Conservation (phyloP, 2,113 vertebrate genomes). For the Dolichotis patagonum region DNA sequence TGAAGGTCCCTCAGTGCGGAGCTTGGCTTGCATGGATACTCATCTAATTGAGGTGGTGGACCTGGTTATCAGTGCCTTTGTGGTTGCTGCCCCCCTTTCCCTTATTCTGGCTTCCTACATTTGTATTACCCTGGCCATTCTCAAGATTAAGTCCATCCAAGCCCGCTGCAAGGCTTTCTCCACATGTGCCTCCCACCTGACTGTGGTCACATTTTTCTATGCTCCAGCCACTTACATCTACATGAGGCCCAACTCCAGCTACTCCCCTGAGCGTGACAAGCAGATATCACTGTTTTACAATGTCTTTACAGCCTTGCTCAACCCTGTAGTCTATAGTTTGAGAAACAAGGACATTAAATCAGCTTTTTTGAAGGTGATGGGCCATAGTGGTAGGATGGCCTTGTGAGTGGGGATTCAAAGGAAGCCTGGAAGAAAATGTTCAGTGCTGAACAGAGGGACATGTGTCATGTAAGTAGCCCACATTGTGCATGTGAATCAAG, state of each 20-base stretch:
- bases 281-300: conserved; percentile 67
- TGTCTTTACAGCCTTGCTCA: conserved; percentile 63
- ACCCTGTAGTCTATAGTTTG: conserved; percentile 72
- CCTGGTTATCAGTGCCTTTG: conserved; percentile 20
- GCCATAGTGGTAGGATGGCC: not conserved
- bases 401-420: not conserved
- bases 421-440: not conserved
- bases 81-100: not conserved
- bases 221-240: conserved; percentile 63
- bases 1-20: conserved; percentile 61
- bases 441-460: not conserved
- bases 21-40: conserved; percentile 69
- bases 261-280: conserved; percentile 58
- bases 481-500: not conserved
- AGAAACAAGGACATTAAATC: conserved; percentile 67
- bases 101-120: conserved; percentile 69
- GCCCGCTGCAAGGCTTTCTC: conserved; percentile 58
- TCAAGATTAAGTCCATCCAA: conserved; percentile 56
- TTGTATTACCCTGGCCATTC: not conserved
- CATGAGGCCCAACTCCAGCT: conserved; percentile 61
- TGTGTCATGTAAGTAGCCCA: not conserved
- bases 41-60: conserved; percentile 42
- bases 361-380: conserved; percentile 57
- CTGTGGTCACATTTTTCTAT: conserved; percentile 66
- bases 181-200: conserved; percentile 71